These are phyloP conservation scores for Fragum fragum DNA, from an alignment of 2,888 invertebrate genomes.

Conservation along the genomic window DNA sequence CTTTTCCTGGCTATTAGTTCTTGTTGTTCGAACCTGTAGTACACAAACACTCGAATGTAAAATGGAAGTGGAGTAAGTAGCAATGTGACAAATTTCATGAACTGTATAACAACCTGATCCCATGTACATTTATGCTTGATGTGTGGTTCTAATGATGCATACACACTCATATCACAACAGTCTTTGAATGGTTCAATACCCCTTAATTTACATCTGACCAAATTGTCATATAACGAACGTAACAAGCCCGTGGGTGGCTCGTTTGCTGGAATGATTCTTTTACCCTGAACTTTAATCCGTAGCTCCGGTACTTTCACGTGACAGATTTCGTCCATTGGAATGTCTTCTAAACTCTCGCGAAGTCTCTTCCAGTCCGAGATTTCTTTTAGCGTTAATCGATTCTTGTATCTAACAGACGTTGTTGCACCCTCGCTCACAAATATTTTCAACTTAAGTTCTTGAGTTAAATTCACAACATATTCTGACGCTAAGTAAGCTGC, in stretches of 20 bases:
- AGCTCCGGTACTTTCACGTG: constrained; percentile 78
- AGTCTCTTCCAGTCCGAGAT: constrained; percentile 77
- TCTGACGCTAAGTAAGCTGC: constrained; percentile 81
- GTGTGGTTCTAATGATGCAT: constrained; percentile 73
- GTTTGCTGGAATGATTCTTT: constrained; percentile 81
- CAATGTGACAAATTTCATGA: constrained; percentile 78
- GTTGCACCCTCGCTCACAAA: constrained; percentile 78
- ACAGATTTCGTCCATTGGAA: constrained; percentile 76
- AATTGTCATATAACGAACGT: constrained; percentile 80
- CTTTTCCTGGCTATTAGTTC: constrained; percentile 75
- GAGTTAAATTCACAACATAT: constrained; percentile 81
- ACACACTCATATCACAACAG: constrained; percentile 82
- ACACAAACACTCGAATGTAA: constrained; percentile 82
- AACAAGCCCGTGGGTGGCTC: constrained; percentile 82
- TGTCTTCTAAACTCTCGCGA: constrained; percentile 66
- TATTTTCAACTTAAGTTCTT: constrained; percentile 78
- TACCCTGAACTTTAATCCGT: constrained; percentile 80
- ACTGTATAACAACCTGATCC: constrained; percentile 75
- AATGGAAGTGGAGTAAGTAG: constrained; percentile 82
- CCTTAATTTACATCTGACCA: constrained; percentile 82
- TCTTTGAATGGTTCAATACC: constrained; percentile 81
- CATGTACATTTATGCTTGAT: constrained; percentile 77
- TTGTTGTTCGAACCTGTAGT: constrained; percentile 82
- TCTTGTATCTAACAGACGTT: constrained; percentile 73
- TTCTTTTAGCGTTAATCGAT: constrained; percentile 76